Evolutionary conservation across 2,797 vertebrate species (phyloP), one percentile per base, ranked within the genome.

Genomic region (Pantherophis alleghaniensis): DNA sequence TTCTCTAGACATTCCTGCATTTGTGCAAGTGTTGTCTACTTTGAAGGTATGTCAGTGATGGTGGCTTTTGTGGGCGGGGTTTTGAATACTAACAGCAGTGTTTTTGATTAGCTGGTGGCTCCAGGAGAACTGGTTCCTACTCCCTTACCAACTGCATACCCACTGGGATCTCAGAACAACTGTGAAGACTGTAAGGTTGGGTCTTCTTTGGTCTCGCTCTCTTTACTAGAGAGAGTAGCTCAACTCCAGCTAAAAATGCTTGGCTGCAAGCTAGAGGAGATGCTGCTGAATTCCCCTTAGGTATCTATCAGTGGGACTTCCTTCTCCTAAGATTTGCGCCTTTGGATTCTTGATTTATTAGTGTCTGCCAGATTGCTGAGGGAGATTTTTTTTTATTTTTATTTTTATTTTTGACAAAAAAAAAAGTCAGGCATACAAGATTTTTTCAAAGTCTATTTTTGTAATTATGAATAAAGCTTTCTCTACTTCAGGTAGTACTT

Each of bases 401-500:
- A 9, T 51, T 86, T 42, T 28, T 87, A 56, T 37, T 91, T 32
- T 92, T 94, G 90, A 91, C 90, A 92, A 90, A 88, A 79, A 66
- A 86, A 90, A 86, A 90, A 20, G 28, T 12, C 16, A n/a, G n/a
- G 56, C 10, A 14, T 89, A 94, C 95, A 47, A 47, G 79, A n/a
- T 60, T 66, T 94, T 95, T 94, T 95, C 91, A 86, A 92, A 93
- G 59, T 94, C 96, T 92, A 94, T 96, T 96, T 94, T 92, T 95
- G 94, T 96, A 96, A 92, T 93, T 95, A 83, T 95, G 94, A 94
- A 94, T 93, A 61, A 96, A 93, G 92, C 95, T 94, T 96, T 94
- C 95, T 95, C 55, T 96, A 95, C 96, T 97, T 97, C 95, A 66
- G 66, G 94, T 95, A 94, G 96, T 94, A 86, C 93, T 94, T 96